Conservation (phyloP, 2,113 vertebrate species). For the Machaerirhynchus nigripectus region DNA sequence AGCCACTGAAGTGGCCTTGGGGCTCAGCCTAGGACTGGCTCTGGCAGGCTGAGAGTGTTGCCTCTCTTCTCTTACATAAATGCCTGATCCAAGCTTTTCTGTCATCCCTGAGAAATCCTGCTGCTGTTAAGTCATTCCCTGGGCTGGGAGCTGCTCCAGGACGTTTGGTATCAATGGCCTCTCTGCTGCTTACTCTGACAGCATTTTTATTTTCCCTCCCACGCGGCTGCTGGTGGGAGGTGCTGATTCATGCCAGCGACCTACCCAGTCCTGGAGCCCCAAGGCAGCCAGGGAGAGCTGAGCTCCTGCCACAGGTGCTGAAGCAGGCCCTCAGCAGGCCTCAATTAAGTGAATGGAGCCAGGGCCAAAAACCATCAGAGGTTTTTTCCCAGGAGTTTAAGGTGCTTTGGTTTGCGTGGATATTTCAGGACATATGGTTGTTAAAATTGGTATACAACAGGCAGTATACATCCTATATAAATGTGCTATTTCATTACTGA, state of each 20-base stretch:
- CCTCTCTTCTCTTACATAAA: background rate
- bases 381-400: background rate
- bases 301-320: background rate
- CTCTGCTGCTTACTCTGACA: background rate
- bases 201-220: background rate
- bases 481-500: background rate
- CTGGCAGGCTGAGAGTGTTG: background rate
- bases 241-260: background rate
- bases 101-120: background rate
- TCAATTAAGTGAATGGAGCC: background rate
- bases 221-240: background rate
- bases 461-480: background rate
- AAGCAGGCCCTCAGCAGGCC: background rate
- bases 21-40: background rate
- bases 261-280: background rate
- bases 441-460: background rate
- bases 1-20: background rate
- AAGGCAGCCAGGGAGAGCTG: background rate
- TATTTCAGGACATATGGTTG: background rate
- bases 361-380: background rate
- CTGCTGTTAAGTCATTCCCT: background rate
- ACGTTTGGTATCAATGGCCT: background rate
- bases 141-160: background rate
- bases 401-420: background rate
- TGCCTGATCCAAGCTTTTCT: background rate